A percentile compares a stretch with the other conserved stretches of the same genome.
phyloP scores from a whole-genome alignment of 2,888 invertebrate species.

The Trissonchulus sp. region DNA sequence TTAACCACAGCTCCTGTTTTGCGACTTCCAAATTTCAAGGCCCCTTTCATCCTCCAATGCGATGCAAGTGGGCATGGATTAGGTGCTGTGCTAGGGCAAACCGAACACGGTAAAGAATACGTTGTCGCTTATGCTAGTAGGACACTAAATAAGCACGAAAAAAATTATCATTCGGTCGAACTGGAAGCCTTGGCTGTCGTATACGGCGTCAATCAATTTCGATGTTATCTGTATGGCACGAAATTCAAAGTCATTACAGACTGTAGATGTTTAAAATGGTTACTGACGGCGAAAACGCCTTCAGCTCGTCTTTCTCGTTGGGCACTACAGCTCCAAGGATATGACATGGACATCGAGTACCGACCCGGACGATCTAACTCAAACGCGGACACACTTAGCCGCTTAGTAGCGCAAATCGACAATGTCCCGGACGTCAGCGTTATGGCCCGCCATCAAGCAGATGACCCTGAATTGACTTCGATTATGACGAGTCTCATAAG shows the following conservation, averaged over 20 bases:
- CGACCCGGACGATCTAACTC: conserved; percentile 52
- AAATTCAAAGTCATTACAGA: conserved; percentile 27
- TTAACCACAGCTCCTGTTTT: conserved; percentile 35
- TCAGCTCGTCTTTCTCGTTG: conserved; percentile 55
- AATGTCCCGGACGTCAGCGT: too few species aligned
- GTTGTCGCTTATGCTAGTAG: conserved; percentile 42
- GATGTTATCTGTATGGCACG: conserved; percentile 37
- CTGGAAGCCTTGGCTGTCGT: conserved; percentile 40
- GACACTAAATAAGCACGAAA: conserved; percentile 39
- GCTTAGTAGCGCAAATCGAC: too few species aligned
- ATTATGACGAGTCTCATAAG: too few species aligned
- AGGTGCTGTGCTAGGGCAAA: conserved; percentile 41
- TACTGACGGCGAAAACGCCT: conserved; percentile 45
- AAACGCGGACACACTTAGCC: conserved; percentile 53
- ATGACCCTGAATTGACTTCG: too few species aligned
- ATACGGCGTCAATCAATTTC: too few species aligned
- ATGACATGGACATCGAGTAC: conserved; percentile 51
- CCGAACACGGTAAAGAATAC: conserved; percentile 31
- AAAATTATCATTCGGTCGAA: too few species aligned
- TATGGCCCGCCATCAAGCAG: too few species aligned
- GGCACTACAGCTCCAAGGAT: conserved; percentile 54
- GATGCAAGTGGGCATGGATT: conserved; percentile 41
- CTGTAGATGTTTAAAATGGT: conserved; percentile 20
- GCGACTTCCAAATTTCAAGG: conserved; percentile 33
- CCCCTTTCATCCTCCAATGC: conserved; percentile 35